Base-by-base conservation (phyloP, 2,113 vertebrate species). In the Paratilapia polleni region DNA sequence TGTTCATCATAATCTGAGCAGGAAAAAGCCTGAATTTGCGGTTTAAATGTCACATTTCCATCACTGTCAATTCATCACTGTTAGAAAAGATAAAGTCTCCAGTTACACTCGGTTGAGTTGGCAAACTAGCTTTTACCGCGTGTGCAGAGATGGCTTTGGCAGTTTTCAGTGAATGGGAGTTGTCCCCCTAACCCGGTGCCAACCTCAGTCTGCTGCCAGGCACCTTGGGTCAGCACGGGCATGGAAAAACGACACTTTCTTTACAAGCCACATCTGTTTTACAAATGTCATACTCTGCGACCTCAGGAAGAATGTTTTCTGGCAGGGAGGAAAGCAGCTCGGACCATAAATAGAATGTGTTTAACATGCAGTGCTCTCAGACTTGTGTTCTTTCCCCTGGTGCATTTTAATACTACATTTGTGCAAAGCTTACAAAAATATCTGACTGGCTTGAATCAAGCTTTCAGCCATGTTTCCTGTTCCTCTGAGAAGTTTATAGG, bases 231-330 rank as follows among this genome's bases (percentile, higher is more conserved):
- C 84, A 88, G 54, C 38, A 63, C 76, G 31, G 88, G 81, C 89
- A 64, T 63, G 87, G 93, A 94, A 94, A 90, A 91, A 83, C 61
- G 41, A 84, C 68, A 81, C 80, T 90, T 91, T 89, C 83, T 94
- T 93, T 94, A 93, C 87, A 89, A 89, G 88, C 76, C 20, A 63
- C 89, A 91, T 92, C 90, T 92, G 91, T 91, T 91, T 87, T 74
- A 87, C 87, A 89, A 82, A 85, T 88, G 87, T 94, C 90, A 91
- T 85, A 63, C 68, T 14, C 88, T 6, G 77, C 79, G 75, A 75
- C 87, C 89, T 83, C 86, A 87, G 77, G 88, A 88, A 80, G 47
- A 81, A 78, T 31, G 1, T 73, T 87, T 89, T 87, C 82, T 82
- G 81, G 81, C 59, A 22, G 22, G 52, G 81, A 89, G 88, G 85